A percentile compares a stretch with the other conserved stretches of the same genome.
phyloP scores from a whole-genome alignment of 2,888 invertebrate genomes.

The Beris chalybata region DNA sequence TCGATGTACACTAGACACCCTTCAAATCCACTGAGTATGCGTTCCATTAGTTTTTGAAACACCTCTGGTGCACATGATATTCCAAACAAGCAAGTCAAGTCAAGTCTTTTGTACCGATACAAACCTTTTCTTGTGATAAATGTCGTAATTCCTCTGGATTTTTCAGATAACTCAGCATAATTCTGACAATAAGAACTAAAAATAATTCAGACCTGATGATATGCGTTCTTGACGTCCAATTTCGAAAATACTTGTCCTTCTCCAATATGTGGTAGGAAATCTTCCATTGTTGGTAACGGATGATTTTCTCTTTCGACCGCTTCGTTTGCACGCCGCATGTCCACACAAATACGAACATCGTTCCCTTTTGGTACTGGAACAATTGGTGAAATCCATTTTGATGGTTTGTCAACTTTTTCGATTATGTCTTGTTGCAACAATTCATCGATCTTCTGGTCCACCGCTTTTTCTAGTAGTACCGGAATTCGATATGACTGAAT shows the following conservation, averaged over 20 bases:
- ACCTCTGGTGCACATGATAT: no score
- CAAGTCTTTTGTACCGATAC: no score
- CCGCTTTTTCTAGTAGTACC: conserved; percentile 41
- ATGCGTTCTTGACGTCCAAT: conserved; percentile 32
- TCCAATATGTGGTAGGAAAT: conserved; percentile 19
- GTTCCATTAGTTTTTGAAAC: no score
- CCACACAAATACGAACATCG: conserved; percentile 40
- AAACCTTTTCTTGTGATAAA: no score
- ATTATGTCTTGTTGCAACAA: conserved; percentile 1
- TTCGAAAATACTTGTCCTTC: conserved; percentile 30
- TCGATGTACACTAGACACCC: no score
- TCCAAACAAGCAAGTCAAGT: no score
- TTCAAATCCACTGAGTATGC: no score
- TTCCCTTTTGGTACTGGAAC: conserved; percentile 43
- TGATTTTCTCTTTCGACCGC: conserved; percentile 31
- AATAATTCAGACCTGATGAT: no score
- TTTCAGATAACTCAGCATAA: no score
- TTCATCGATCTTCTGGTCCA: conserved; percentile 36
- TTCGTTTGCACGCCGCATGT: conserved; percentile 24
- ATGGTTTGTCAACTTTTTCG: conserved; percentile 33
- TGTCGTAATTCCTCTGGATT: no score
- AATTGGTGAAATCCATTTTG: conserved; percentile 46
- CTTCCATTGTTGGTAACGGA: conserved; percentile 27
- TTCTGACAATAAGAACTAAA: no score
- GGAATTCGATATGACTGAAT: conserved; percentile 44